Percentiles rank a stretch among this genome's conserved stretches.
phyloP scores from a whole-genome alignment of 2,113 vertebrate species.

The Scytalopus superciliaris region DNA sequence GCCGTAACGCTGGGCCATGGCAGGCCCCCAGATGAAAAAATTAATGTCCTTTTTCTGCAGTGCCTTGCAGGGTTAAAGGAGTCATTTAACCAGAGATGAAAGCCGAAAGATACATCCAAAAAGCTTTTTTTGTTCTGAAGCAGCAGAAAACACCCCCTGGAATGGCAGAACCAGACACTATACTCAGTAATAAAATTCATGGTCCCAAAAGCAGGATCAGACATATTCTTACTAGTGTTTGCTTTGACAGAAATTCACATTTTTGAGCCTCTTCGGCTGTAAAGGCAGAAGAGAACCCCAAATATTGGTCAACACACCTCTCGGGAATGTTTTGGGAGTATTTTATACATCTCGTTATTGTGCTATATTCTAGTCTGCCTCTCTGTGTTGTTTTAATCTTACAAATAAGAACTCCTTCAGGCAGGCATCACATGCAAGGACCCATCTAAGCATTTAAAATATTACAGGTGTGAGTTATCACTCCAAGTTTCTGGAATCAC shows the following conservation, averaged over 20 bases:
- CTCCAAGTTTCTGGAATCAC: not conserved
- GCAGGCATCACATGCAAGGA: not conserved
- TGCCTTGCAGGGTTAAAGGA: not conserved
- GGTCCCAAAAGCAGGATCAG: not conserved
- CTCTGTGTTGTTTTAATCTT: not conserved
- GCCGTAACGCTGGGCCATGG: not conserved
- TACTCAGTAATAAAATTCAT: not conserved
- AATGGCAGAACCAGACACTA: not conserved
- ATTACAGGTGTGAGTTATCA: not conserved
- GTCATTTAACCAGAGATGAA: slow-evolving; percentile 11
- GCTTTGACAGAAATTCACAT: not conserved
- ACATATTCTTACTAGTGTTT: not conserved
- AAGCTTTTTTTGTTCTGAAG: not conserved
- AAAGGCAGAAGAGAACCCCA: not conserved
- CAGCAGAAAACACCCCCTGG: not conserved
- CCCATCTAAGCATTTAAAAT: not conserved
- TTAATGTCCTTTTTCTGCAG: not conserved
- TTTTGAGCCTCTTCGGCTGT: not conserved
- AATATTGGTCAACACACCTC: not conserved
- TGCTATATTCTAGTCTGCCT: not conserved
- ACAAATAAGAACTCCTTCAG: not conserved
- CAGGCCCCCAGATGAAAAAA: not conserved
- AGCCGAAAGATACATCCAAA: not conserved
- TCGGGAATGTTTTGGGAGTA: not conserved
- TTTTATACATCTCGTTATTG: not conserved